Conservation (phyloP, 2,888 invertebrate species). For the Polyommatus iphigenia region DNA sequence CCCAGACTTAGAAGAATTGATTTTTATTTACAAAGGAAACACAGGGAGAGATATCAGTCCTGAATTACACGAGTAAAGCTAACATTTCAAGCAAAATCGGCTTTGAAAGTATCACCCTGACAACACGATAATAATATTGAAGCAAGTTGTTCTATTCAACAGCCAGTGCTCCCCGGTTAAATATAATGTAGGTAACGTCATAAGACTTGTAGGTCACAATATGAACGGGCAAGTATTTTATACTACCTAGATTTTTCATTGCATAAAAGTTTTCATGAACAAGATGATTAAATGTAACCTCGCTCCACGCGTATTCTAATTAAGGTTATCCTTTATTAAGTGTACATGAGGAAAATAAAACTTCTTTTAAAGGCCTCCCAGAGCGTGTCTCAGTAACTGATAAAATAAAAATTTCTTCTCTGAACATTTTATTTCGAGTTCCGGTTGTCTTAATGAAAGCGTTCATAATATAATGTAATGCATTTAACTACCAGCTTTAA, state of each 20-base stretch:
- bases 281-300: conserved; percentile 34
- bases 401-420: conserved; percentile 25
- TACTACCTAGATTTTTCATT: conserved; percentile 33
- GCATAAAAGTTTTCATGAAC: conserved; percentile 39
- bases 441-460: not conserved
- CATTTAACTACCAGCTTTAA: not conserved
- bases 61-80: not conserved
- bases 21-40: not conserved
- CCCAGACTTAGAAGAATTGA: not conserved
- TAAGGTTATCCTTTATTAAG: conserved; percentile 43
- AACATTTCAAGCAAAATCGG: not conserved
- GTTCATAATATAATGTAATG: not conserved
- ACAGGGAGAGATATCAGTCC: not conserved
- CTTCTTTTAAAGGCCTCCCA: conserved; percentile 34
- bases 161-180: not conserved
- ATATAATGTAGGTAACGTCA: conserved; percentile 5
- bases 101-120: not conserved
- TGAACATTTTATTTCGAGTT: not conserved
- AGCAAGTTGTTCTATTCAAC: not conserved
- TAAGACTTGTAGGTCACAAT: not conserved
- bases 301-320: conserved; percentile 43
- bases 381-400: conserved; percentile 1
- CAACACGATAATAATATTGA: conserved; percentile 1
- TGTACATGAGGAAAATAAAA: conserved; percentile 41
- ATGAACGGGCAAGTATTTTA: conserved; percentile 4